A percentile compares a stretch with the other conserved stretches of the same genome.
Conservation (phyloP, 2,888 invertebrate species). For the Acrobasis suavella region DNA sequence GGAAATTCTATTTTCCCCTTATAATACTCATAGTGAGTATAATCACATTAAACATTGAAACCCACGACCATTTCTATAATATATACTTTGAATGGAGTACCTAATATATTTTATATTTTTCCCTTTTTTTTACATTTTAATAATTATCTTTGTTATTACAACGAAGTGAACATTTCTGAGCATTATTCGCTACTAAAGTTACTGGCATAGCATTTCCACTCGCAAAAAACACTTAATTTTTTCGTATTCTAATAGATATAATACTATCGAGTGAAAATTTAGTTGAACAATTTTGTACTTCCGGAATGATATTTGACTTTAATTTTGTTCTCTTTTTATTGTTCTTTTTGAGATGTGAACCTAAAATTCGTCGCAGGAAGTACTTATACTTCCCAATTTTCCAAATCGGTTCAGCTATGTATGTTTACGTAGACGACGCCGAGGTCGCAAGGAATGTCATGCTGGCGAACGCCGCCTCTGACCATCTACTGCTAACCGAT, state of each 20-base stretch:
- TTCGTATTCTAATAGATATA: neutral
- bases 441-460: constrained; percentile 26
- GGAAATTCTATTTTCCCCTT: constrained; percentile 19
- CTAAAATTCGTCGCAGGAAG: constrained; percentile 15
- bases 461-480: constrained; percentile 19
- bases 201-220: constrained; percentile 20
- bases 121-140: constrained; percentile 25
- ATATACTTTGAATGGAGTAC: constrained; percentile 22
- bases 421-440: neutral
- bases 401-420: constrained; percentile 9
- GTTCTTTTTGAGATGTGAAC: constrained; percentile 10
- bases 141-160: constrained; percentile 23
- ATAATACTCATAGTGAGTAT: constrained; percentile 22
- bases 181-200: constrained; percentile 16
- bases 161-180: constrained; percentile 25
- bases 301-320: constrained; percentile 17
- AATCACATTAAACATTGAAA: constrained; percentile 32
- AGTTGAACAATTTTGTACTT: constrained; percentile 19
- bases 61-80: constrained; percentile 24
- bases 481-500: constrained; percentile 15
- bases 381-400: neutral
- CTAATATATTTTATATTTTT: constrained; percentile 27
- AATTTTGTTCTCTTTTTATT: constrained; percentile 22
- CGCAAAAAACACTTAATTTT: constrained; percentile 1
- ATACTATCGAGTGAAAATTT: constrained; percentile 13